These are phyloP conservation scores for Eueremaeus valkanovi DNA, from an alignment of 2,888 invertebrate species.

Conservation along the genomic window DNA sequence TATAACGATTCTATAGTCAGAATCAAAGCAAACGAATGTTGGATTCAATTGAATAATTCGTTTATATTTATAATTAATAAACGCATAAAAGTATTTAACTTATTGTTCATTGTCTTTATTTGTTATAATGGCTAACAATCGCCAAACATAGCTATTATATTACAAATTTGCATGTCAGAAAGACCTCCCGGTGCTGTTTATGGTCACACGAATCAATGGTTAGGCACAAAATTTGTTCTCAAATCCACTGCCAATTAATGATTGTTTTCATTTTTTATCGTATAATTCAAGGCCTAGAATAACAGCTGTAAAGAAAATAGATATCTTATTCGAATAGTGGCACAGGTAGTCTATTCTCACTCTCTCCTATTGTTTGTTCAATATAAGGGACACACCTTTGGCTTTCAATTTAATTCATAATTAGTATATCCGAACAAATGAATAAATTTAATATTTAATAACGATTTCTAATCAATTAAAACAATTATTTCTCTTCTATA, in stretches of 20 bases:
- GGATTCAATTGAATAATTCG: background rate
- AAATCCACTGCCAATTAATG: constrained; percentile 5
- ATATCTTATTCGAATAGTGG: background rate
- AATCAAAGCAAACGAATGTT: background rate
- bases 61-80: background rate
- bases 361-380: background rate
- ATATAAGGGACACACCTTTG: background rate
- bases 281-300: background rate
- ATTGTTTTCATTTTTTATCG: background rate
- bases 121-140: background rate
- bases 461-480: too few relatives aligned
- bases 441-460: too few relatives aligned
- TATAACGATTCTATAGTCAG: too few relatives aligned
- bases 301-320: constrained; percentile 3
- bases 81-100: background rate
- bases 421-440: background rate
- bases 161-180: background rate
- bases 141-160: background rate
- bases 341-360: too few relatives aligned
- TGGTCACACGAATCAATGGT: background rate
- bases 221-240: background rate
- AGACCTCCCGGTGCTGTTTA: background rate
- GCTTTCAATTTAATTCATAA: background rate
- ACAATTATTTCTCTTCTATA: too few relatives aligned
- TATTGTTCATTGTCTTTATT: constrained; percentile 16